These are phyloP conservation scores for Gymnobelideus leadbeateri DNA, from an alignment of 2,113 vertebrate genomes.

Conservation along the genomic window DNA sequence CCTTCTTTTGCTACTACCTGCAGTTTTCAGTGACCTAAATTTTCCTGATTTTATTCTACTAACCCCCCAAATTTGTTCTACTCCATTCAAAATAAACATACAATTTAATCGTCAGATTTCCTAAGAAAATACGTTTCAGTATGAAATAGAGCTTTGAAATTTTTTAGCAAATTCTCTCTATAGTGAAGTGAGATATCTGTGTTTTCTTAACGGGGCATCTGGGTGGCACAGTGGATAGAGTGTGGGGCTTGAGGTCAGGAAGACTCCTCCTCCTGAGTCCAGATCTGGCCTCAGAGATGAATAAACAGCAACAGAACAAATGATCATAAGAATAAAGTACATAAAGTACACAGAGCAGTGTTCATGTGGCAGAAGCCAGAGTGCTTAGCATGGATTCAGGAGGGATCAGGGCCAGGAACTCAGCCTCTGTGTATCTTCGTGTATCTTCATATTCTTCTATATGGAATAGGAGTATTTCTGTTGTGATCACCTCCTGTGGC, in stretches of 20 bases:
- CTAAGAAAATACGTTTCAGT: neutral
- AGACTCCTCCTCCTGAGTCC: neutral
- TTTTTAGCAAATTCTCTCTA: neutral
- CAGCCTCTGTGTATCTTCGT: too few species aligned
- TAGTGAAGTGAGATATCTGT: neutral
- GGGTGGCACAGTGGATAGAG: neutral
- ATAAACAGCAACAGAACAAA: too few species aligned
- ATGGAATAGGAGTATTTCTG: too few species aligned
- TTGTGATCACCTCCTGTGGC: too few species aligned
- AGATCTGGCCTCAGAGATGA: neutral
- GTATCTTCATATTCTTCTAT: too few species aligned
- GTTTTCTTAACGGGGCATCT: neutral
- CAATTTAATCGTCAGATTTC: neutral
- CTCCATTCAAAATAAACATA: neutral
- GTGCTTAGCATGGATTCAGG: too few species aligned
- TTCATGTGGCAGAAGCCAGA: too few species aligned
- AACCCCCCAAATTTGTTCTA: neutral
- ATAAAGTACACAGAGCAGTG: too few species aligned
- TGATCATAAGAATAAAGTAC: too few species aligned
- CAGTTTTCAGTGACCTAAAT: neutral
- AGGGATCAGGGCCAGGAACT: too few species aligned
- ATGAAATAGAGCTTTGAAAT: neutral
- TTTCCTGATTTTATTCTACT: neutral
- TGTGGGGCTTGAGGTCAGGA: neutral
- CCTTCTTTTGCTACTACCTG: neutral